Conservation (phyloP, 2,113 vertebrate genomes). For the Lethenteron camtschaticum region DNA sequence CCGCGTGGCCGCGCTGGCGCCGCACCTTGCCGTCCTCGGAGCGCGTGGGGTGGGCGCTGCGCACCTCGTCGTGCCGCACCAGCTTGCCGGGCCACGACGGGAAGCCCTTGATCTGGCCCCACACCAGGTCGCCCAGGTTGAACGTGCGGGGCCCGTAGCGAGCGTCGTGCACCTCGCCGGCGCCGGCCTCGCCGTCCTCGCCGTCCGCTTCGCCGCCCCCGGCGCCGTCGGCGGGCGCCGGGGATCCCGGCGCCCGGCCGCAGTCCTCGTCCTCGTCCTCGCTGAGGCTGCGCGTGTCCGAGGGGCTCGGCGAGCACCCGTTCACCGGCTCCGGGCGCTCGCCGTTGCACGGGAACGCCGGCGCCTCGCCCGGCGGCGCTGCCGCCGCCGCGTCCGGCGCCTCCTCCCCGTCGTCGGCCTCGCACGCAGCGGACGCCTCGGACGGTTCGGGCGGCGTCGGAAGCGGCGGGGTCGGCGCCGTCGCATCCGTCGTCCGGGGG, state of each 20-base stretch:
- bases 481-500: too few relatives aligned
- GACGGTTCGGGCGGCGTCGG: too few relatives aligned
- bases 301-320: slow-evolving; percentile 82
- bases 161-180: slow-evolving; percentile 14
- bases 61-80: slow-evolving; percentile 61
- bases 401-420: too few relatives aligned
- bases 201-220: too few relatives aligned
- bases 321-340: slow-evolving; percentile 25
- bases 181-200: too few relatives aligned
- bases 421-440: too few relatives aligned
- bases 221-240: slow-evolving; percentile 11
- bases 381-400: too few relatives aligned
- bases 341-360: too few relatives aligned
- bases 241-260: slow-evolving; percentile 61
- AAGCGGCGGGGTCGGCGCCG: too few relatives aligned
- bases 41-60: slow-evolving; percentile 63
- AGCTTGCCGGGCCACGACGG: slow-evolving; percentile 80
- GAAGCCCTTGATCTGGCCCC: slow-evolving; percentile 92
- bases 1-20: too few relatives aligned
- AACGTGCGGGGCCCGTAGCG: slow-evolving; percentile 87
- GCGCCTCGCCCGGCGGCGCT: too few relatives aligned
- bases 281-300: slow-evolving; percentile 92
- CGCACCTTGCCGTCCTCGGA: slow-evolving; percentile 85
- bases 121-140: slow-evolving; percentile 89
- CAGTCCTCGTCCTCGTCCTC: slow-evolving; percentile 66